Conservation (phyloP, 2,113 vertebrate species). For the Catagonus wagneri region DNA sequence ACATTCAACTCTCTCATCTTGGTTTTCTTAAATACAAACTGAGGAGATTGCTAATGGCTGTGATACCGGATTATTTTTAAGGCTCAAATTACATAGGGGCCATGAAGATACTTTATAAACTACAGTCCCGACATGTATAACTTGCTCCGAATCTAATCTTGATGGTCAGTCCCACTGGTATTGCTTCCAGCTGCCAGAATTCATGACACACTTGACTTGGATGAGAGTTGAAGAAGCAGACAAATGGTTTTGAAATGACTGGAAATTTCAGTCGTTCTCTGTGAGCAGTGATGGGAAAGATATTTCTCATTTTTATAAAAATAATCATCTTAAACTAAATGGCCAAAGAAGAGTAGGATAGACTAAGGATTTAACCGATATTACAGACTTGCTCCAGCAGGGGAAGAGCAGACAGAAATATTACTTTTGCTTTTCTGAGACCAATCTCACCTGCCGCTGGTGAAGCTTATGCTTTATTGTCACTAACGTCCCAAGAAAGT, state of each 20-base stretch:
- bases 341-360: neutral
- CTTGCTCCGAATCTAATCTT: neutral
- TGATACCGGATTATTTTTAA: neutral
- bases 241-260: slow-evolving; percentile 63
- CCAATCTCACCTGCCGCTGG: neutral
- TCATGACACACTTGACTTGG: neutral
- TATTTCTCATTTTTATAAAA: slow-evolving; percentile 66
- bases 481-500: neutral
- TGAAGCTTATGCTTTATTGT: neutral
- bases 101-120: neutral
- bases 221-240: slow-evolving; percentile 41
- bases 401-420: neutral
- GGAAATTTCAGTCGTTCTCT: slow-evolving; percentile 45
- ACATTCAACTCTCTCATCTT: neutral
- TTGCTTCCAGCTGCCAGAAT: neutral
- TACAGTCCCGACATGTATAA: neutral
- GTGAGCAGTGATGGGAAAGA: slow-evolving; percentile 19
- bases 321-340: slow-evolving; percentile 50
- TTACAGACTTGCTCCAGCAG: neutral
- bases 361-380: slow-evolving; percentile 30
- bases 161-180: neutral
- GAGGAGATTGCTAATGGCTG: neutral
- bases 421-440: slow-evolving; percentile 13
- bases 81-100: neutral
- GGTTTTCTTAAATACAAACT: slow-evolving; percentile 1